These are phyloP conservation scores for Sarcophaga rosellei DNA, from an alignment of 2,888 invertebrate species.

Conservation along the genomic window DNA sequence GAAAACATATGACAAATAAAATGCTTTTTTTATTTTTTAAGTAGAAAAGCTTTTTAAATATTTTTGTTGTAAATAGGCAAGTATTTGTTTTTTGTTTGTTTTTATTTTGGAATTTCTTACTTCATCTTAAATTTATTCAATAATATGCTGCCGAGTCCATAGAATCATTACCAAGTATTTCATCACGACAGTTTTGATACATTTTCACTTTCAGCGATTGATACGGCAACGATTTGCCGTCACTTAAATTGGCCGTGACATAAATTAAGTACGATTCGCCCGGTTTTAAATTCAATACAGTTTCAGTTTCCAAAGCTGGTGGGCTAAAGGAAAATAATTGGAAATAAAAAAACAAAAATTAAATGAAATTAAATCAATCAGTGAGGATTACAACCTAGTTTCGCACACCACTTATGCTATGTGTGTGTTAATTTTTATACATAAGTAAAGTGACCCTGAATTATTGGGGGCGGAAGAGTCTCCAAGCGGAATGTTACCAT, in stretches of 20 bases:
- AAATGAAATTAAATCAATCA: not conserved
- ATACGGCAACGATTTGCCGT: slow-evolving; percentile 84
- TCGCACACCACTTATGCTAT: no score
- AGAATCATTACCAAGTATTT: slow-evolving; percentile 73
- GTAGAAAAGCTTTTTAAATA: slow-evolving; percentile 33
- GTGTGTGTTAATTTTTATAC: no score
- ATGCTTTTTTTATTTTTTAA: slow-evolving; percentile 22
- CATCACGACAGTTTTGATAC: slow-evolving; percentile 76
- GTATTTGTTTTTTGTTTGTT: slow-evolving; percentile 24
- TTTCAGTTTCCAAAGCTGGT: slow-evolving; percentile 81
- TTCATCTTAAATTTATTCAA: slow-evolving; percentile 57
- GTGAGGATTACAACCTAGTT: no score
- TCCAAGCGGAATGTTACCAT: no score
- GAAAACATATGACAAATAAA: slow-evolving; percentile 31
- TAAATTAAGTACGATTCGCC: slow-evolving; percentile 83
- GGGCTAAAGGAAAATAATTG: slow-evolving; percentile 74
- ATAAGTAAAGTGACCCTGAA: no score
- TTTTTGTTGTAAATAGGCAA: not conserved
- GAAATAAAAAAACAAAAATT: not conserved
- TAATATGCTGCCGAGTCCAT: slow-evolving; percentile 76
- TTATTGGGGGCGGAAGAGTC: no score
- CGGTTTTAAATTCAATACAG: slow-evolving; percentile 82
- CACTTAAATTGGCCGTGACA: slow-evolving; percentile 83
- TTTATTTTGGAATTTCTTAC: slow-evolving; percentile 51
- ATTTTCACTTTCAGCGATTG: slow-evolving; percentile 81